These are phyloP conservation scores for Apocrypta bakeri DNA, from an alignment of 1,140 invertebrate genomes.

Conservation along the genomic window DNA sequence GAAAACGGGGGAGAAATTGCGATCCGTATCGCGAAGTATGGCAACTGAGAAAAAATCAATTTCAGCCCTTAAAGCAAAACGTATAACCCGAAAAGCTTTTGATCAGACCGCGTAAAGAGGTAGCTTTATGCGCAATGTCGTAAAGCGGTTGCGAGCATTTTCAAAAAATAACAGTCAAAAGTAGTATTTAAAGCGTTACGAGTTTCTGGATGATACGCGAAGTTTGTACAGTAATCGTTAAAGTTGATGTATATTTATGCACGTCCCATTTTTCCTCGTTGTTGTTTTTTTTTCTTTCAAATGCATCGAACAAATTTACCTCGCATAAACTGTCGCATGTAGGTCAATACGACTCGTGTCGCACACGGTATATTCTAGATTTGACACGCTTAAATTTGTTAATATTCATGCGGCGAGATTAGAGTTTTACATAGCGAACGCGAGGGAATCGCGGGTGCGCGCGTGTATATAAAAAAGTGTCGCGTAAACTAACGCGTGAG, in stretches of 20 bases:
- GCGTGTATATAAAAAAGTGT: background rate
- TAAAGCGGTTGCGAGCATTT: background rate
- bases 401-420: conserved; percentile 18
- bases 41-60: too few relatives aligned
- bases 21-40: too few relatives aligned
- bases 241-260: conserved; percentile 32
- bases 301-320: conserved; percentile 30
- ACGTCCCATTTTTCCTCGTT: conserved; percentile 17
- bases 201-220: conserved; percentile 5
- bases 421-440: conserved; percentile 20
- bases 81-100: too few relatives aligned
- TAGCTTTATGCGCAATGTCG: background rate
- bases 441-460: background rate
- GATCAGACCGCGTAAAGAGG: too few relatives aligned
- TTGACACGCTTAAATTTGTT: conserved; percentile 28
- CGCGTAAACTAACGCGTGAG: background rate
- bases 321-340: conserved; percentile 18
- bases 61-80: too few relatives aligned
- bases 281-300: conserved; percentile 13
- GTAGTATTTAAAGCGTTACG: conserved; percentile 22
- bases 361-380: conserved; percentile 8
- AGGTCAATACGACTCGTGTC: conserved; percentile 14
- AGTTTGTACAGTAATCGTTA: conserved; percentile 38
- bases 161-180: conserved; percentile 8
- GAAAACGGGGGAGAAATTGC: too few relatives aligned